Conservation (phyloP, 2,797 vertebrate genomes). For the Australoheros facetus region DNA sequence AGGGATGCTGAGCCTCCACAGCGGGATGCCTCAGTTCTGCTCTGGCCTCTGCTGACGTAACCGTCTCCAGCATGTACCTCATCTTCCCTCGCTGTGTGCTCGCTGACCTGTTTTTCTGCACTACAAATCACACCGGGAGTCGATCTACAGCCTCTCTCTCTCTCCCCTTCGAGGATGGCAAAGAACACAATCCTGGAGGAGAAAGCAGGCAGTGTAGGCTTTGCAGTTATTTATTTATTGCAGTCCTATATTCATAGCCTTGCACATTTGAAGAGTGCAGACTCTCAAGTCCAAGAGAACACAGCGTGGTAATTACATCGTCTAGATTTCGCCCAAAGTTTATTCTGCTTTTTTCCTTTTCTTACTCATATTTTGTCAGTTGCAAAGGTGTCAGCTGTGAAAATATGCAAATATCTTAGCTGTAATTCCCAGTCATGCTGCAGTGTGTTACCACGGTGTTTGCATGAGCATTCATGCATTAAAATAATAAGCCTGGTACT, state of each 20-base stretch:
- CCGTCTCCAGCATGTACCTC: slow-evolving; percentile 15
- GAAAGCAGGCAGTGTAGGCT: slow-evolving; percentile 3
- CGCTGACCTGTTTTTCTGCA: slow-evolving; percentile 55
- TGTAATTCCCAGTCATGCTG: neutral
- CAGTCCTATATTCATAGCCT: neutral
- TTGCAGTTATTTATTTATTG: slow-evolving; percentile 22
- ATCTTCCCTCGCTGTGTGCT: slow-evolving; percentile 35
- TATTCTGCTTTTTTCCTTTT: neutral
- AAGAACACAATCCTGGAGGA: neutral
- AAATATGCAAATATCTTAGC: neutral
- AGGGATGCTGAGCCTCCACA: slow-evolving; percentile 17
- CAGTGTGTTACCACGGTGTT: neutral
- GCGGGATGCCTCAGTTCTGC: slow-evolving; percentile 27
- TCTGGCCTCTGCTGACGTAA: slow-evolving; percentile 43
- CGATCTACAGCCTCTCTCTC: neutral
- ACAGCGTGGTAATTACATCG: neutral
- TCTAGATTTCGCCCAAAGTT: neutral
- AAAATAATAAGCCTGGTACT: neutral
- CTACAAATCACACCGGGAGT: slow-evolving; percentile 19
- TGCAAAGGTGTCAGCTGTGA: neutral
- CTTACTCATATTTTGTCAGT: neutral
- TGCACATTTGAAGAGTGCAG: neutral
- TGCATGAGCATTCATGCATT: neutral
- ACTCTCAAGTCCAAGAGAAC: neutral
- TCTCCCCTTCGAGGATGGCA: neutral